Base-by-base conservation (phyloP, 92 coral and sea anemone genomes). In the Palythoa caribaeorum region DNA sequence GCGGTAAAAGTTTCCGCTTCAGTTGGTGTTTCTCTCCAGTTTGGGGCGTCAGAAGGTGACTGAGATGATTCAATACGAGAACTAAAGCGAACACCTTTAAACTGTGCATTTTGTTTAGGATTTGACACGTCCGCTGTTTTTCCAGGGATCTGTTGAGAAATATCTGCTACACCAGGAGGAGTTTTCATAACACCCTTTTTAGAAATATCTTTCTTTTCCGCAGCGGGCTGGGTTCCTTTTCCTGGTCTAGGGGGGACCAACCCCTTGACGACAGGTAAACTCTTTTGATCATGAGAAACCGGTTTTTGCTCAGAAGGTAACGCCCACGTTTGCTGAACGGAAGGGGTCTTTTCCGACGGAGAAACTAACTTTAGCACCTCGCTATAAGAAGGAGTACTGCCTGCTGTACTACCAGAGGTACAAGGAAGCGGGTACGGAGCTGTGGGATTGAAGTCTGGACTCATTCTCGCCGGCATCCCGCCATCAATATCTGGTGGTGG, bases 341-440 rank as follows among this genome's bases (percentile, higher is more conserved):
- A 59, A 3, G 85, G 73, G 0, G 75, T 44, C 12, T 65, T 81
- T 16, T 40, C 48, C 55, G 86, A 60, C 9, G 86, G 76, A 13
- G 86, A 81, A 47, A 66, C 62, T 20, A 71, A 12, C 65, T 81
- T 81, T 63, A 81, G 51, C 9, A 81, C 75, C 14, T 65, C 73
- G 47, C 86, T 81, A 71, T 66, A 81, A 19, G 76, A 81, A 3
- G 62, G 86, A 12, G 86, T 81, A 53, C 20, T 81, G 13, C 60
- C 52, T 10, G 63, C 48, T 68, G 86, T 20, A 1, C 63, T 21
- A 19, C 1, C 28, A 14, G 74, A 12, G 28, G 38, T 10, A 66
- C 86, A 81, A 11, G 86, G 86, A 47, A 81, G 9, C 9, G 86
- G 86, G 47, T 81, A 81, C 0, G 86, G 86, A 44, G 86, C 75